Evolutionary conservation across 2,113 vertebrate species (phyloP), one percentile per base, ranked within the genome.

Genomic region (Barbus barbus): DNA sequence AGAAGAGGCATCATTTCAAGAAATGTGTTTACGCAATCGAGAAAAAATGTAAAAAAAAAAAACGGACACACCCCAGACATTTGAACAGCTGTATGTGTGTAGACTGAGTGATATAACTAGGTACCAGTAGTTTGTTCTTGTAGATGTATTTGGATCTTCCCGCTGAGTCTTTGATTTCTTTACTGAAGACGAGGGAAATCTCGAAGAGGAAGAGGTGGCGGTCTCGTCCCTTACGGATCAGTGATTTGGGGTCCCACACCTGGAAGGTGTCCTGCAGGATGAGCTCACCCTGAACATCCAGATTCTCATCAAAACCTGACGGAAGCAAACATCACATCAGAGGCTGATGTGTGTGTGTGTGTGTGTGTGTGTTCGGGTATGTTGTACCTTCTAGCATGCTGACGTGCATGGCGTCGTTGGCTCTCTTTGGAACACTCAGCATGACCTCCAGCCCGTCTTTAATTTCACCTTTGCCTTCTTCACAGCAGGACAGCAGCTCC

Each of bases 181-280:
- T 99, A 93, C 97, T 98, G 90, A 99, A 99, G 86, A 99, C 96
- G 86, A 41, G 38, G 2, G 38, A 41, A 9, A 41, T 41, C 38
- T 41, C 38, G 9, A 99, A 99, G 87, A 99, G 96, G 93, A 99
- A 99, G 89, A 99, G 95, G 92, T 99, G 98, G 9, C 98, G 95
- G 87, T 99, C 98, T 63, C 98, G 94, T 31, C 97, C 98, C 86
- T 99, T 99, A 82, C 98, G 95, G 93, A 99, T 99, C 84, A 99
- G 96, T 1, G 98, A 98, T 87, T 98, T 98, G 28, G 98, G 97
- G 88, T 99, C 98, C 98, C 98, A 99, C n/a, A 99, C 98, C 95
- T 99, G 98, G 92, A 99, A 99, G 73, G 97, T 96, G 92, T 99
- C 98, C 93, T 99, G 98, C 58, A 99, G 95, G 87, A 99, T 97